Conservation (phyloP, 1,140 invertebrate genomes). For the Leucophenga varia region DNA sequence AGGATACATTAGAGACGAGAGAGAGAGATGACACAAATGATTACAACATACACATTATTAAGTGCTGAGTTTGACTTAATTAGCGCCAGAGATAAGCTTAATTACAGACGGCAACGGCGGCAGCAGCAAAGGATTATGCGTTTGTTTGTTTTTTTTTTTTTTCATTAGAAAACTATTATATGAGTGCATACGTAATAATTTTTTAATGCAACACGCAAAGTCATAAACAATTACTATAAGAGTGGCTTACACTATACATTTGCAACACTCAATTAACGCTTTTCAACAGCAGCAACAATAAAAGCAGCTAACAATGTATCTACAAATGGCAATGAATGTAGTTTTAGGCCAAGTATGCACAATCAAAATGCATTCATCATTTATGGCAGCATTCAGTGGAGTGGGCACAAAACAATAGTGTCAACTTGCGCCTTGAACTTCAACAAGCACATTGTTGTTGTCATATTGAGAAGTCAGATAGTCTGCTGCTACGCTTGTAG, state of each 20-base stretch:
- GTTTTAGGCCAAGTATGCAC: too few species aligned
- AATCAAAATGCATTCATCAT: too few species aligned
- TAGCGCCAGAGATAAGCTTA: slow-evolving; percentile 15
- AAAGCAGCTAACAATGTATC: too few species aligned
- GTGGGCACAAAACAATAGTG: slow-evolving; percentile 52
- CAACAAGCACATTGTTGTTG: too few species aligned
- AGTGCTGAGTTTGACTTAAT: slow-evolving; percentile 25
- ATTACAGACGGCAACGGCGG: slow-evolving; percentile 10
- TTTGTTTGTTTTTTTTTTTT: too few species aligned
- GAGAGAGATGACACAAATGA: too few species aligned
- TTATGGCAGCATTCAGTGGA: too few species aligned
- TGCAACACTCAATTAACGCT: slow-evolving; percentile 54
- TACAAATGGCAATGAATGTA: too few species aligned
- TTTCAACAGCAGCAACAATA: slow-evolving; percentile 40
- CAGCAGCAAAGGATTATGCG: slow-evolving; percentile 1
- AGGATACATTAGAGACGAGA: too few species aligned
- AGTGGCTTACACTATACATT: slow-evolving; percentile 51
- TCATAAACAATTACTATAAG: slow-evolving; percentile 53
- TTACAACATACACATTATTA: slow-evolving; percentile 19
- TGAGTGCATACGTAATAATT: too few species aligned
- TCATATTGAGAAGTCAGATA: too few species aligned
- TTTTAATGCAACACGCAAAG: slow-evolving; percentile 48
- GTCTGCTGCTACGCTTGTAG: too few species aligned
- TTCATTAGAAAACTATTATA: slow-evolving; percentile 3
- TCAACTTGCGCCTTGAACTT: slow-evolving; percentile 32